Evolutionary conservation across 2,113 vertebrate genomes (phyloP).

Genomic region (Carassius auratus): DNA sequence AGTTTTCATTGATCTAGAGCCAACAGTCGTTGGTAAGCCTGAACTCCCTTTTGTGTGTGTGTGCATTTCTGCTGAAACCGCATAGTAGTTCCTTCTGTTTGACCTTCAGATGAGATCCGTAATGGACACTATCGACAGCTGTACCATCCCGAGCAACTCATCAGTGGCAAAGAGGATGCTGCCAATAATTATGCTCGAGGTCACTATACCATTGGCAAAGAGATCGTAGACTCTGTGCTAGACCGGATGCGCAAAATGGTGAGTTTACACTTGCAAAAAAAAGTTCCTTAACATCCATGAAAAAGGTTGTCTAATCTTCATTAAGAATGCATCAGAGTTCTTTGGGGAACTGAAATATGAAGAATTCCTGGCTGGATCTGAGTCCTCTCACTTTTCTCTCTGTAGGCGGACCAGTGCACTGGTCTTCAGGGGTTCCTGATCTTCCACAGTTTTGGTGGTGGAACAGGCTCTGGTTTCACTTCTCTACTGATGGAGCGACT

Average conservation of each 20-base stretch:
- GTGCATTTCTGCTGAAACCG: no score
- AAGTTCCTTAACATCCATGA: no score
- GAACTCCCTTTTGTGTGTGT: neutral
- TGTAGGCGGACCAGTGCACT: constrained; percentile 4
- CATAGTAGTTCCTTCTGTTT: no score
- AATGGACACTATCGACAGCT: constrained; percentile 1
- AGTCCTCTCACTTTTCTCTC: neutral
- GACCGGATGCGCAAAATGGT: constrained; percentile 26
- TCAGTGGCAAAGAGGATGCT: constrained; percentile 10
- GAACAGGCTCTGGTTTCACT: constrained; percentile 10
- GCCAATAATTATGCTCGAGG: constrained; percentile 26
- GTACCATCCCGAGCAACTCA: constrained; percentile 18
- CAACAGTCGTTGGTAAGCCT: constrained; percentile 2
- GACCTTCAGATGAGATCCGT: neutral
- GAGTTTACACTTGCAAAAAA: neutral
- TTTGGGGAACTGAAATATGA: no score
- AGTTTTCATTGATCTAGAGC: constrained; percentile 5
- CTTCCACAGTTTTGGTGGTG: constrained; percentile 14
- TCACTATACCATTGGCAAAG: constrained; percentile 24
- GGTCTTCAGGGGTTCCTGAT: constrained; percentile 12
- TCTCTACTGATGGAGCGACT: constrained; percentile 10
- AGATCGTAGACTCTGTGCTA: neutral
- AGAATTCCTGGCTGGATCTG: no score
- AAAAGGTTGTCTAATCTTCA: no score
- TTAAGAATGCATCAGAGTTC: no score